Percentiles rank a stretch among this genome's conserved stretches.
These are phyloP conservation scores for Leptinotarsa rubiginosa DNA, from an alignment of 2,888 invertebrate species.

Conservation along the genomic window DNA sequence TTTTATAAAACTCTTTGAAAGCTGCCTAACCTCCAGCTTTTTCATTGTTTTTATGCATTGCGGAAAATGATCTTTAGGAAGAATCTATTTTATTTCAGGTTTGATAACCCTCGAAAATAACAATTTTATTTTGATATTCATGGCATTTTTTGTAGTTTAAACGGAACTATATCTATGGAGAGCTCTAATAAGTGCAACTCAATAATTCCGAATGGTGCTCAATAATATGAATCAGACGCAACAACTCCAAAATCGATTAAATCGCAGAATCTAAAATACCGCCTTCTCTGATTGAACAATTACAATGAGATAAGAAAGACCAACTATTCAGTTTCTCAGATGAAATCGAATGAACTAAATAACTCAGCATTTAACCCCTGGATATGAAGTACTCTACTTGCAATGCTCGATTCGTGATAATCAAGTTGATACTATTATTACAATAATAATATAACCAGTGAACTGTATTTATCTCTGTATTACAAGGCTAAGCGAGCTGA, in stretches of 20 bases:
- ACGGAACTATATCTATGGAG: no score
- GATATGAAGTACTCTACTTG: conserved; percentile 15
- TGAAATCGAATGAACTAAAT: not conserved
- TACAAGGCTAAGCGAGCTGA: conserved; percentile 18
- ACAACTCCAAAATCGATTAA: not conserved
- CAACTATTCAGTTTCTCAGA: not conserved
- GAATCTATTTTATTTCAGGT: no score
- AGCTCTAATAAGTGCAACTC: no score
- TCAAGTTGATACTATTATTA: conserved; percentile 12
- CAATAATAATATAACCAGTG: conserved; percentile 14
- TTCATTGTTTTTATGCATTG: no score
- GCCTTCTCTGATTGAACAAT: conserved; percentile 2
- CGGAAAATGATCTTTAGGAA: no score
- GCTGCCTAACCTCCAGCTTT: no score
- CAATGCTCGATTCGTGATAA: conserved; percentile 11
- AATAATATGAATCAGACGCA: no score
- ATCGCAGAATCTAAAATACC: not conserved
- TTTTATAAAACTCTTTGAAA: no score
- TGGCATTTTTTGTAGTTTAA: no score
- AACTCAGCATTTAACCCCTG: conserved; percentile 14
- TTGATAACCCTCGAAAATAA: no score
- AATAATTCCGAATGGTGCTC: no score
- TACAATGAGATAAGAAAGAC: not conserved
- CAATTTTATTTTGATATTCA: no score
- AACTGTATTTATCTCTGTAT: conserved; percentile 14